Evolutionary conservation across 1,140 invertebrate species (phyloP).

Genomic region (Scaptodrosophila lebanonensis): DNA sequence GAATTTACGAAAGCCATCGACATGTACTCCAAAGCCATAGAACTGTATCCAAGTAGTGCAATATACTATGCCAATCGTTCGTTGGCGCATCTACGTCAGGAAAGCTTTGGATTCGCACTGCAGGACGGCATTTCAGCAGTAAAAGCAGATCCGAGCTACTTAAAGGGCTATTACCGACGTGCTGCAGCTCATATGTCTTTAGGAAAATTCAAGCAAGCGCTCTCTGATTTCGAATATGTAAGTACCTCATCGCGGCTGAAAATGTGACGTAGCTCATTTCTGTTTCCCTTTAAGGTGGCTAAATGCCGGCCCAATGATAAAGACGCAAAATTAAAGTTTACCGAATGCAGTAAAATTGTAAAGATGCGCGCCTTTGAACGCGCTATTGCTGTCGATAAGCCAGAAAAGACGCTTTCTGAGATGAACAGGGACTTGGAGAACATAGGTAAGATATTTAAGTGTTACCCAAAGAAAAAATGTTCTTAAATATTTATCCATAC

Average conservation of each 20-base stretch:
- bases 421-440: conserved; percentile 89
- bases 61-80: conserved; percentile 96
- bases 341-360: conserved; percentile 97
- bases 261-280: neutral
- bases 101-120: conserved; percentile 96
- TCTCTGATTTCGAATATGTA: conserved; percentile 96
- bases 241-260: conserved; percentile 26
- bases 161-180: conserved; percentile 96
- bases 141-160: conserved; percentile 91
- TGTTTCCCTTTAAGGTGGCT: conserved; percentile 78
- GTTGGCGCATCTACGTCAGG: conserved; percentile 93
- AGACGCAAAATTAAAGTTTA: conserved; percentile 95
- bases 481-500: too few relatives aligned
- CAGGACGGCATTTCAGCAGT: conserved; percentile 94
- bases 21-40: conserved; percentile 94
- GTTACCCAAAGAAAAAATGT: too few relatives aligned
- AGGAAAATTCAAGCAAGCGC: conserved; percentile 97
- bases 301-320: conserved; percentile 94
- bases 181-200: conserved; percentile 98
- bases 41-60: conserved; percentile 88
- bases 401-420: conserved; percentile 90
- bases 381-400: conserved; percentile 96
- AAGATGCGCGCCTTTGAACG: conserved; percentile 97
- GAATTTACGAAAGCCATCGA: conserved; percentile 92
- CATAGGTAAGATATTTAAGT: conserved; percentile 85